These are phyloP conservation scores for Stratiolaelaps scimitus DNA, from an alignment of 1,140 invertebrate genomes.

Conservation along the genomic window DNA sequence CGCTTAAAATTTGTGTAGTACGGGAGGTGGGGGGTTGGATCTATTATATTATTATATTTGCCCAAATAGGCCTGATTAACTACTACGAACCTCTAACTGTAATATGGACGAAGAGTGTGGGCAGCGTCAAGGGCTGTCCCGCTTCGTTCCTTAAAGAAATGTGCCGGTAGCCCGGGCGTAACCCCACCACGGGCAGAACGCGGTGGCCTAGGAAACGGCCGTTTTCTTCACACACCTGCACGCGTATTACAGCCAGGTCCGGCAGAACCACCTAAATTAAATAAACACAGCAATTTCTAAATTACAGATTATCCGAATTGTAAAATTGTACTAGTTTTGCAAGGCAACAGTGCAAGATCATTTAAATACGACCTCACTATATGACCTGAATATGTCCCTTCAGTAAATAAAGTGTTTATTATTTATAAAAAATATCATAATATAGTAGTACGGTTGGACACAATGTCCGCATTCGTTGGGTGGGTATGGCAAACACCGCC, in stretches of 20 bases:
- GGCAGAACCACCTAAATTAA: slow-evolving; percentile 76
- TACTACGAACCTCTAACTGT: slow-evolving; percentile 73
- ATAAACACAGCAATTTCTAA: not conserved
- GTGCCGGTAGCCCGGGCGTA: slow-evolving; percentile 72
- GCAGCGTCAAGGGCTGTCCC: slow-evolving; percentile 78
- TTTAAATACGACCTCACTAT: not conserved
- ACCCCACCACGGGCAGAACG: slow-evolving; percentile 83
- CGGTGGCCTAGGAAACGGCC: slow-evolving; percentile 81
- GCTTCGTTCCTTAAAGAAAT: slow-evolving; percentile 58
- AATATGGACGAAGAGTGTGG: slow-evolving; percentile 80
- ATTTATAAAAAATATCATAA: too few species aligned
- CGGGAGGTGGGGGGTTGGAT: too few species aligned
- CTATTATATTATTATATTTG: too few species aligned
- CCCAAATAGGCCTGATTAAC: too few species aligned
- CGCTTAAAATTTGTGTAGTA: too few species aligned
- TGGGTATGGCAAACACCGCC: too few species aligned
- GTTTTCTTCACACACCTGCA: slow-evolving; percentile 94
- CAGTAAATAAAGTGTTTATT: too few species aligned
- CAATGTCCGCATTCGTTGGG: too few species aligned
- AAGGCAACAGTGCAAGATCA: too few species aligned
- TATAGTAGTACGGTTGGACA: too few species aligned
- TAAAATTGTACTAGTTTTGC: too few species aligned
- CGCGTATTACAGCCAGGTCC: slow-evolving; percentile 82
- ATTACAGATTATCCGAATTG: not conserved
- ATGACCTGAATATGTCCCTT: not conserved